Conservation (phyloP, 2,113 vertebrate species). For the Electrona antarctica region DNA sequence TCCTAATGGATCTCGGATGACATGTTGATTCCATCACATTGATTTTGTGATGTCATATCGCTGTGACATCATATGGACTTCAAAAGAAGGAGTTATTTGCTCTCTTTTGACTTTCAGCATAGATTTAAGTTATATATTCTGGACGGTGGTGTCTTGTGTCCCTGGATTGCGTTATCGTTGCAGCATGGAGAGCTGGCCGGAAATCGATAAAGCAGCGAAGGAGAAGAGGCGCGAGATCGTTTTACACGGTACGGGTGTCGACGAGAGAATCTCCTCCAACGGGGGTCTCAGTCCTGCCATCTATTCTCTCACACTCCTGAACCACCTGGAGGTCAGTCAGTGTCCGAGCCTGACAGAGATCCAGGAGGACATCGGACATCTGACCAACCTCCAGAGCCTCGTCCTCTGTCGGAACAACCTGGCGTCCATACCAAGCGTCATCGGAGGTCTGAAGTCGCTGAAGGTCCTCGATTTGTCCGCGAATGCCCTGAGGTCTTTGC, state of each 20-base stretch:
- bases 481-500: slow-evolving; percentile 77
- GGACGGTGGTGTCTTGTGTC: too few species aligned
- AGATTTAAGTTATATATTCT: too few species aligned
- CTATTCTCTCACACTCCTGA: slow-evolving; percentile 78
- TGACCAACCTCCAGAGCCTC: slow-evolving; percentile 84
- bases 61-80: too few species aligned
- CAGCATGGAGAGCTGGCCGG: slow-evolving; percentile 67
- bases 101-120: too few species aligned
- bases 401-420: slow-evolving; percentile 86
- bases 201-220: slow-evolving; percentile 80
- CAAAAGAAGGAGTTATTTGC: too few species aligned
- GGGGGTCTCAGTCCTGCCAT: slow-evolving; percentile 73
- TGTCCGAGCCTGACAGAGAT: slow-evolving; percentile 83
- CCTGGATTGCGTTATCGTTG: too few species aligned
- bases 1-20: too few species aligned
- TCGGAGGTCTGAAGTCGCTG: slow-evolving; percentile 70
- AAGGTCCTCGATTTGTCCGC: slow-evolving; percentile 80
- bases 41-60: too few species aligned
- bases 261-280: slow-evolving; percentile 68
- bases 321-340: slow-evolving; percentile 85
- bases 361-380: slow-evolving; percentile 75
- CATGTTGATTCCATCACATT: too few species aligned
- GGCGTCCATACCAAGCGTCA: slow-evolving; percentile 73
- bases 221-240: slow-evolving; percentile 87
- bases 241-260: slow-evolving; percentile 73